Evolutionary conservation across 1,140 invertebrate species (phyloP).

Genomic region (Whitmania pigra): DNA sequence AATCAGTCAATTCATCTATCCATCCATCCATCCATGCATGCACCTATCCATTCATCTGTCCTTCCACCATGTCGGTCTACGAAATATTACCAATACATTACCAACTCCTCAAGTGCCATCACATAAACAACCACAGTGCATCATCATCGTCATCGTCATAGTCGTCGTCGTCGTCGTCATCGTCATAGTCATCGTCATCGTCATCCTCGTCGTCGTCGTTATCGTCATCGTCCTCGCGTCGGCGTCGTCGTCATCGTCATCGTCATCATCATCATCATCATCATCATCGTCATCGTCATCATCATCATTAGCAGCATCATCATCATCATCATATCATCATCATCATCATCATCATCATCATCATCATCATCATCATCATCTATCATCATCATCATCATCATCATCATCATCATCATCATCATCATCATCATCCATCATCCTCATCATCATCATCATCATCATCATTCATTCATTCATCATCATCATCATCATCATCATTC

Average conservation of each 20-base stretch:
- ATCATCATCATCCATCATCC: slow-evolving; percentile 12
- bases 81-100: no score
- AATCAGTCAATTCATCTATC: background rate
- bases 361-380: slow-evolving; percentile 2
- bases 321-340: slow-evolving; percentile 5
- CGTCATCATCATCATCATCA: background rate
- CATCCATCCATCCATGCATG: no score
- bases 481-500: no score
- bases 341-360: slow-evolving; percentile 12
- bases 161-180: background rate
- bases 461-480: no score
- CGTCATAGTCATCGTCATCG: background rate
- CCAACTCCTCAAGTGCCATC: no score
- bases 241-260: background rate
- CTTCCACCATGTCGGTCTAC: no score
- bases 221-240: background rate
- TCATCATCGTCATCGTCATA: no score
- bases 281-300: background rate
- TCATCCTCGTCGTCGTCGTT: background rate
- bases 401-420: slow-evolving; percentile 6
- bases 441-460: slow-evolving; percentile 11
- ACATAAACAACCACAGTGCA: no score
- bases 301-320: slow-evolving; percentile 3
- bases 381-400: slow-evolving; percentile 10
- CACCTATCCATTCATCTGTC: no score